Conservation (phyloP, 2,888 invertebrate species). For the Rhagonycha fulva region DNA sequence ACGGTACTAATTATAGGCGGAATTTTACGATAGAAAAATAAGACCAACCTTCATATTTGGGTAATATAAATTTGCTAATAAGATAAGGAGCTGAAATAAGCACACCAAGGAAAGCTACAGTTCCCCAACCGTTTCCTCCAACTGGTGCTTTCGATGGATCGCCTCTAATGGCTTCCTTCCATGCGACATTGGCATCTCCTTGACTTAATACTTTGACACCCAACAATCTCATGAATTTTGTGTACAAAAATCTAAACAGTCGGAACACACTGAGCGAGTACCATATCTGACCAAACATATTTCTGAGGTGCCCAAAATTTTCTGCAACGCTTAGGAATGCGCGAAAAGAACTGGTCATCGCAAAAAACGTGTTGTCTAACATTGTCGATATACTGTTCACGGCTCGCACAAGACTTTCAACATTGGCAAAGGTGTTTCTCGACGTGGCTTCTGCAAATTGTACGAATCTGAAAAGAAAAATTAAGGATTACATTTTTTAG, state of each 20-base stretch:
- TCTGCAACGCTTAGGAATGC: constrained; percentile 96
- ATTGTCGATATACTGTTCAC: constrained; percentile 94
- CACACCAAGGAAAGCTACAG: constrained; percentile 85
- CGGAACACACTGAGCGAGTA: constrained; percentile 84
- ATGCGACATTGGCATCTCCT: constrained; percentile 45
- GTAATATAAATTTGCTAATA: constrained; percentile 80
- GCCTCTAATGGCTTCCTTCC: constrained; percentile 56
- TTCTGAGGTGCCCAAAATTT: constrained; percentile 83
- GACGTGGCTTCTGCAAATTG: constrained; percentile 91
- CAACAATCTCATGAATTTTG: constrained; percentile 71
- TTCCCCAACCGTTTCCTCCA: constrained; percentile 77
- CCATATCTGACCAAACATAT: constrained; percentile 85
- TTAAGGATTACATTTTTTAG: neutral
- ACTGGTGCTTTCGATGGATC: constrained; percentile 45
- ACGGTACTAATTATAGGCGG: neutral
- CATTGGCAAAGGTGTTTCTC: constrained; percentile 90
- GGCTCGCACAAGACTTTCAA: constrained; percentile 86
- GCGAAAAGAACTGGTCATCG: constrained; percentile 92
- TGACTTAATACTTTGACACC: constrained; percentile 59
- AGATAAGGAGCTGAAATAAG: constrained; percentile 92
- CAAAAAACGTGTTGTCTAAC: constrained; percentile 95
- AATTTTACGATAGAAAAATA: neutral
- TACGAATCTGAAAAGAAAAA: constrained; percentile 64
- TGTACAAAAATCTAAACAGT: constrained; percentile 78
- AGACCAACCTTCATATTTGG: constrained; percentile 66